Conservation (phyloP, 2,888 invertebrate genomes). For the Calameuta idolon region DNA sequence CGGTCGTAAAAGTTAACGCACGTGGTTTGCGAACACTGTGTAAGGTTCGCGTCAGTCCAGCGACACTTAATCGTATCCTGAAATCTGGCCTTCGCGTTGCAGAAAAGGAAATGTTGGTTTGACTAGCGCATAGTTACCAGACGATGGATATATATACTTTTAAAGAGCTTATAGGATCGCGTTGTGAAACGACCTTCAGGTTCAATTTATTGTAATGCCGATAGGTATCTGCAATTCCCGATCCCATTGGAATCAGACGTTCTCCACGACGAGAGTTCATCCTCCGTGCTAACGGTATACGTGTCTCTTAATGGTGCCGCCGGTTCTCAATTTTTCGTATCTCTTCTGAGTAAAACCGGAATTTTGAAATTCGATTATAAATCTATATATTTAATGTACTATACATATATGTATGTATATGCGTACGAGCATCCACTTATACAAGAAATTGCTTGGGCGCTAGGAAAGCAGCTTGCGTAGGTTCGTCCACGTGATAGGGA, state of each 20-base stretch:
- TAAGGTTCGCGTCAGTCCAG: not conserved
- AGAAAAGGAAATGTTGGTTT: too few species aligned
- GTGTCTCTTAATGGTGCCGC: constrained; percentile 8
- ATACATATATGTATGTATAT: not conserved
- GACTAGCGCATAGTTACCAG: too few species aligned
- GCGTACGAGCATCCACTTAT: not conserved
- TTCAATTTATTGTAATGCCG: too few species aligned
- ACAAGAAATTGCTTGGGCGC: not conserved
- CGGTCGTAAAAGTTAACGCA: not conserved
- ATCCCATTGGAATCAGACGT: constrained; percentile 6
- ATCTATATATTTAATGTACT: not conserved
- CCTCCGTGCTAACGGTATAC: not conserved
- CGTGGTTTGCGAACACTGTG: constrained; percentile 2
- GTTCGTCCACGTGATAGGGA: not conserved
- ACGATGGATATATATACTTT: too few species aligned
- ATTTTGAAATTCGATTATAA: not conserved
- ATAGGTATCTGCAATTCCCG: constrained; percentile 14
- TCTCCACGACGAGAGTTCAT: constrained; percentile 5
- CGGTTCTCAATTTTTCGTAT: not conserved
- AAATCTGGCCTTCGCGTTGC: not conserved
- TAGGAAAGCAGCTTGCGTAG: not conserved
- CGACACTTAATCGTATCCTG: constrained; percentile 4
- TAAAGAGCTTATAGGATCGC: too few species aligned
- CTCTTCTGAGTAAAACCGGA: too few species aligned
- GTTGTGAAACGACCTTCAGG: too few species aligned